A percentile compares a stretch with the other conserved stretches of the same genome.
Evolutionary conservation across 2,113 vertebrate genomes (phyloP).

Genomic region (Peucedramus taeniatus): DNA sequence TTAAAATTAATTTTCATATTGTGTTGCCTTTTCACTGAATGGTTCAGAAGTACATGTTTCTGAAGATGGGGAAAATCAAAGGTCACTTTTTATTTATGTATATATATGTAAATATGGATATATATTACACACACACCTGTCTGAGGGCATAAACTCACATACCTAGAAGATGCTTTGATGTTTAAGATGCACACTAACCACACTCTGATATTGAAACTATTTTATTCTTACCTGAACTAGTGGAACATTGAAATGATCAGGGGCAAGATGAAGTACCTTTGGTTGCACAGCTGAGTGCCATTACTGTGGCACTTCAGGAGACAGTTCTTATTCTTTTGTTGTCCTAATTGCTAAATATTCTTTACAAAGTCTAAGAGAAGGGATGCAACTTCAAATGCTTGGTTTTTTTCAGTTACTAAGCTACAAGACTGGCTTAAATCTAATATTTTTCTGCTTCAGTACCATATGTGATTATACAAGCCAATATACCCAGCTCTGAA

Average conservation of each 20-base stretch:
- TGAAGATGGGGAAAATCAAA: not conserved
- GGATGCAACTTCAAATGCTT: not conserved
- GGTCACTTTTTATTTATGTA: not conserved
- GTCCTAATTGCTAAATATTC: not conserved
- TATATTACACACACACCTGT: not conserved
- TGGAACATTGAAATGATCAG: not conserved
- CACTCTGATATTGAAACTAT: not conserved
- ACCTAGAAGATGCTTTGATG: not conserved
- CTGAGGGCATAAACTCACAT: not conserved
- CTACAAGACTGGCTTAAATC: not conserved
- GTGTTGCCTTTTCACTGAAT: not conserved
- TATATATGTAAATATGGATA: not conserved
- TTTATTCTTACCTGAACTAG: not conserved
- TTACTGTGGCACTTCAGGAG: not conserved
- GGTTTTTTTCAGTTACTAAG: not conserved
- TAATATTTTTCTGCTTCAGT: not conserved
- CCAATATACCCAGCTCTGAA: not conserved
- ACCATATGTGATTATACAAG: not conserved
- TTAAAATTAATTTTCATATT: not conserved
- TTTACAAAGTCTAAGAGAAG: not conserved
- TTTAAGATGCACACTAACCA: not conserved
- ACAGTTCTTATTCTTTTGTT: not conserved
- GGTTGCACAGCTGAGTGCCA: not conserved
- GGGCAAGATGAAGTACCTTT: not conserved
- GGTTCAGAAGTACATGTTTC: not conserved